Evolutionary conservation across 2,797 vertebrate genomes (phyloP), one percentile per base, ranked within the genome.

Genomic region (Pelodytes ibericus): DNA sequence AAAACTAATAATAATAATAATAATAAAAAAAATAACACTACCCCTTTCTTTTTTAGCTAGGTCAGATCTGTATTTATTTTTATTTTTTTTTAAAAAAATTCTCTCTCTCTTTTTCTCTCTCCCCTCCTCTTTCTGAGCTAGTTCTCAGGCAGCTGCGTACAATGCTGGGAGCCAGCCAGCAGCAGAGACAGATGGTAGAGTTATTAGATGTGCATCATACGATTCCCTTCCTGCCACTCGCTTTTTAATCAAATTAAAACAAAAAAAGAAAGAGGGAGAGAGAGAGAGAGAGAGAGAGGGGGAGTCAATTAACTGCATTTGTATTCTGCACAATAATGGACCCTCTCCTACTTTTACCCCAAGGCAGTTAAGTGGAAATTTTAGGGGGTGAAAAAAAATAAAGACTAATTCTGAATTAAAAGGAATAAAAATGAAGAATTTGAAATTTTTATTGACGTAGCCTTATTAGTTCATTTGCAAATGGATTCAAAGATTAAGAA

Each of bases 171-270:
- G 93, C 90, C 87, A 90, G 95, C 95, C 96, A 96, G 94, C 90
- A 88, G 93, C 89, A 90, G 91, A 95, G 95, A 94, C 96, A 97
- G 95, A 97, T 97, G 95, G 95, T 93, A 90, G 92, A 95, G 94
- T 96, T 96, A 96, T 96, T 96, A 96, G 95, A 96, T 96, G 95
- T 95, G 95, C 95, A 95, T 95, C 94, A 93, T 94, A 89, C 93
- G 92, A 94, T 93, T 94, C 94, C 92, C 93, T 94, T 95, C 95
- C 94, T 95, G 95, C 94, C 94, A 94, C 93, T 95, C 94, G 92
- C 95, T 93, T 95, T 96, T 96, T 96, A 96, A 97, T 96, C 95
- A 96, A 96, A 95, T 96, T 96, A 96, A 93, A 95, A 92, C 91
- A 91, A 90, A 94, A 88, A 94, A 90, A 86, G 83, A 74, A 26